Evolutionary conservation across 1,140 invertebrate genomes (phyloP).

Genomic region (Trachymyrmex septentrionalis): DNA sequence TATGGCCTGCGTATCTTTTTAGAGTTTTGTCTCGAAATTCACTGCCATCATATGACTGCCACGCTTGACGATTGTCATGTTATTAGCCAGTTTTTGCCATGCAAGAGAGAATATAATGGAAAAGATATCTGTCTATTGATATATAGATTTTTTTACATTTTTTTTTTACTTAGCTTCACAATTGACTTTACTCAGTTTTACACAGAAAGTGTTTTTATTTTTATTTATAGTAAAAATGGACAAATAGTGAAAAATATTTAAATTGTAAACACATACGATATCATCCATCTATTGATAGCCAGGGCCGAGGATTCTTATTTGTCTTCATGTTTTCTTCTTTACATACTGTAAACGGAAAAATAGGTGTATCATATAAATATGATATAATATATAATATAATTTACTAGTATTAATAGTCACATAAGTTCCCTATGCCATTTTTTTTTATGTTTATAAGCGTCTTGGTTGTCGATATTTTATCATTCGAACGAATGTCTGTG

Average conservation of each 20-base stretch:
- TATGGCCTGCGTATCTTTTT: conserved; percentile 13
- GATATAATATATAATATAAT: conserved; percentile 57
- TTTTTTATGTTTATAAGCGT: conserved; percentile 59
- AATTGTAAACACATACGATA: conserved; percentile 10
- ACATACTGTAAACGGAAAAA: conserved; percentile 36
- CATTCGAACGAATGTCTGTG: conserved; percentile 17
- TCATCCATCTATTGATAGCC: not conserved
- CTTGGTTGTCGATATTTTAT: conserved; percentile 15
- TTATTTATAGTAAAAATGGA: not conserved
- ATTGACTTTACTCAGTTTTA: not conserved
- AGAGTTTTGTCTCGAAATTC: conserved; percentile 35
- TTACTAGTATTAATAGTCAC: conserved; percentile 74
- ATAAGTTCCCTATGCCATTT: conserved; percentile 68
- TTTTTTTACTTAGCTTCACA: conserved; percentile 26
- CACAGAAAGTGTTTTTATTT: conserved; percentile 4
- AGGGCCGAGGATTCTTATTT: conserved; percentile 53
- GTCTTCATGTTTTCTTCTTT: conserved; percentile 54
- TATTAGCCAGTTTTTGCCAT: not conserved
- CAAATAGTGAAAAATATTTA: conserved; percentile 14
- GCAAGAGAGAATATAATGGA: not conserved
- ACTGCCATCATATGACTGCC: conserved; percentile 26
- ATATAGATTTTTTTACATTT: conserved; percentile 1
- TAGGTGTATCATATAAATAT: conserved; percentile 62
- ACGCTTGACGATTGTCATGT: conserved; percentile 6
- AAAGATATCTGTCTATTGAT: conserved; percentile 2